Conservation (phyloP, 2,113 vertebrate species). For the Colistium nudipinnis region DNA sequence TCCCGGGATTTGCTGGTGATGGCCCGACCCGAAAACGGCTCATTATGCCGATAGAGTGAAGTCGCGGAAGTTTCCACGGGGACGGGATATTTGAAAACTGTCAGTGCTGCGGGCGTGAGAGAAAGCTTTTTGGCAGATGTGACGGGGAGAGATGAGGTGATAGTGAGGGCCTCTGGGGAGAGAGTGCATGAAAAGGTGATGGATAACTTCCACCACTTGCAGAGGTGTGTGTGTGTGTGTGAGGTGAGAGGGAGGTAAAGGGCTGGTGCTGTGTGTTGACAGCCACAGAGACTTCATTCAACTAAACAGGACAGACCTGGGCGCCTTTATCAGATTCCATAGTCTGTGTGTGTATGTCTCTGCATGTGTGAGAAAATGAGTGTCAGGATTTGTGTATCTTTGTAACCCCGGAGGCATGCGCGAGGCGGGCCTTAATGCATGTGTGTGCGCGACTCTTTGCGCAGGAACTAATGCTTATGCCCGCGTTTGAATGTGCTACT, state of each 20-base stretch:
- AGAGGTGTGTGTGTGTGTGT: conserved; percentile 27
- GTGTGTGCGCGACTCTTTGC: neutral
- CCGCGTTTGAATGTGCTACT: conserved; percentile 3
- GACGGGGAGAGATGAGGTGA: conserved; percentile 71
- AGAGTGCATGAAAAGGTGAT: conserved; percentile 67
- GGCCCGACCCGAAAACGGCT: conserved; percentile 7
- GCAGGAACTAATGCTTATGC: conserved; percentile 18
- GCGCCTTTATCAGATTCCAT: conserved; percentile 49
- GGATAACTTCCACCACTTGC: conserved; percentile 66
- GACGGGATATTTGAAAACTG: conserved; percentile 28
- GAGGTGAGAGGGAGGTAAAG: conserved; percentile 7
- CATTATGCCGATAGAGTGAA: conserved; percentile 32
- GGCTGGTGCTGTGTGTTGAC: conserved; percentile 39
- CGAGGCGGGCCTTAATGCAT: conserved; percentile 27
- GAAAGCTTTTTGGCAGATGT: conserved; percentile 73
- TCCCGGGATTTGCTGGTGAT: neutral
- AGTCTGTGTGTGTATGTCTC: conserved; percentile 24
- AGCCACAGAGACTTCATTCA: conserved; percentile 39
- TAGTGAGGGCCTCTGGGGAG: conserved; percentile 50
- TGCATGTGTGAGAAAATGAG: conserved; percentile 52
- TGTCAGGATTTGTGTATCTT: conserved; percentile 53
- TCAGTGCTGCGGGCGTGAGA: conserved; percentile 49
- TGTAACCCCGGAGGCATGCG: conserved; percentile 15
- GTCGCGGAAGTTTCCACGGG: neutral
- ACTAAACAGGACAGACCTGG: conserved; percentile 21